A percentile compares a stretch with the other conserved stretches of the same genome.
phyloP scores from a whole-genome alignment of 2,797 vertebrate species.

The Galago senegalensis region DNA sequence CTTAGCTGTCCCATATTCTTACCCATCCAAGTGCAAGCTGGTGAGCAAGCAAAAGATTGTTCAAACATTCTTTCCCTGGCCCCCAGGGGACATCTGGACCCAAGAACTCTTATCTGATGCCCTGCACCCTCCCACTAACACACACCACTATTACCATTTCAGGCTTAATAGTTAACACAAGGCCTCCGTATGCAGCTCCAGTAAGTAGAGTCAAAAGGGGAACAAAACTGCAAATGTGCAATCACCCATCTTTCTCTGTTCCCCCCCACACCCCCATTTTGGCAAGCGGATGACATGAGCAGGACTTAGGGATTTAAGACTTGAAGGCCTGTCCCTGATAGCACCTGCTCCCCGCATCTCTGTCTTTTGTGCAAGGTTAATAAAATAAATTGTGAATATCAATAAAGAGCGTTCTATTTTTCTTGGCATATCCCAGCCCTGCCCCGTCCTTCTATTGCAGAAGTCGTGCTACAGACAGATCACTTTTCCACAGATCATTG shows the following conservation, averaged over 20 bases:
- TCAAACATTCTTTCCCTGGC: conserved; percentile 65
- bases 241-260: conserved; percentile 36
- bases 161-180: conserved; percentile 82
- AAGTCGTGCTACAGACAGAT: conserved; percentile 93
- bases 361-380: conserved; percentile 94
- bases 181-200: conserved; percentile 53
- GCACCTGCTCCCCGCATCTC: conserved; percentile 84
- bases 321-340: conserved; percentile 86
- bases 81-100: conserved; percentile 49
- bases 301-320: conserved; percentile 85
- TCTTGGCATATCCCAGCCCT: conserved; percentile 93
- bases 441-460: conserved; percentile 88
- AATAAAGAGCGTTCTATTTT: conserved; percentile 97
- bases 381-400: conserved; percentile 97
- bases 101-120: conserved; percentile 63
- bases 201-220: conserved; percentile 68
- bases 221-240: conserved; percentile 27
- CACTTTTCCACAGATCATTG: conserved; percentile 95
- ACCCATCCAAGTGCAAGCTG: conserved; percentile 63
- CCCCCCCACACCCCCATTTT: background rate
- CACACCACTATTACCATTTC: conserved; percentile 21
- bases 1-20: conserved; percentile 55
- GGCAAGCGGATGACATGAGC: conserved; percentile 37
- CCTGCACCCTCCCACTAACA: conserved; percentile 4
- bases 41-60: conserved; percentile 69